Base-by-base conservation (phyloP, 2,797 vertebrate species). In the Enteromius trimaculatus region DNA sequence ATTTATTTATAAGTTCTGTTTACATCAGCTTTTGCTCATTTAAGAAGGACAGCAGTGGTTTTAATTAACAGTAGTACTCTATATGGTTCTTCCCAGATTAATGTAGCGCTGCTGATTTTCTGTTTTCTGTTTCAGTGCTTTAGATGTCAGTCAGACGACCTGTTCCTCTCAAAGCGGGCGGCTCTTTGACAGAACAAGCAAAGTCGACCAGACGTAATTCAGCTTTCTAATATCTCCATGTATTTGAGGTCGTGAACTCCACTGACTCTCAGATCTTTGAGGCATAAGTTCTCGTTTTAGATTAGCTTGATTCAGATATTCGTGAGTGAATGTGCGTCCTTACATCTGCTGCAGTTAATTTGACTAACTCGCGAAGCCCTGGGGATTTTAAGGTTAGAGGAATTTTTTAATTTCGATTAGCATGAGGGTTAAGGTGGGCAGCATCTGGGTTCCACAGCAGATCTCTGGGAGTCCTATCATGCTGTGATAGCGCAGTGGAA, bases 391-490 rank as follows among this genome's bases (percentile, higher is more conserved):
- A 77, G 81, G 74, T 68, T 69, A 68, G 23, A 74, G 26, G 69
- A 42, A 29, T 77, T 44, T 76, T 74, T 83, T 77, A 34, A 77
- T 69, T 83, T 42, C 47, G 74, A 83, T 83, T 77, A 83, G 81
- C 74, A 77, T 77, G 81, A 69, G 64, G 74, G 81, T 83, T 83
- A 69, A 83, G 65, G 62, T 70, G 81, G 70, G 37, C 49, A 77
- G 26, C 81, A 60, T 69, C 81, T 77, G 81, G 62, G 49, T 70
- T 77, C 26, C 81, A 66, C 47, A 68, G 34, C 62, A 44, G 34
- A 82, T 77, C 81, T 75, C 60, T 82, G 23, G 0, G 64, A 78
- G 53, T 70, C 78, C 72, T 66, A 80, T 85, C 72, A 69, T 70
- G 84, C 68, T 79, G 82, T 72, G 82, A 79, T 84, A 21, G 21